Evolutionary conservation across 2,888 invertebrate genomes (phyloP).

Genomic region (Erynnis tages): DNA sequence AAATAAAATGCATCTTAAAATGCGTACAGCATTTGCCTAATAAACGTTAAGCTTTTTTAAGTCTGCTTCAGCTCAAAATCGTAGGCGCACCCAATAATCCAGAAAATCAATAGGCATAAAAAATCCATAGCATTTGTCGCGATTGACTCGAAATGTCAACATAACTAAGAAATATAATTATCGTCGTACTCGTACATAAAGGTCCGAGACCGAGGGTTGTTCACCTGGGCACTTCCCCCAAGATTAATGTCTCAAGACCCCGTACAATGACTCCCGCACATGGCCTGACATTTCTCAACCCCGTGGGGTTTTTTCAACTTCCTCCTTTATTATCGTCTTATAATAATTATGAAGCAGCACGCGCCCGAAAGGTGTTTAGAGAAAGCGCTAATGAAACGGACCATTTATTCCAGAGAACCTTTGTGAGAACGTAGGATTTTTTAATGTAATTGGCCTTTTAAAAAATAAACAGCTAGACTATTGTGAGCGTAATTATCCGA

Average conservation of each 20-base stretch:
- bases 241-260: constrained; percentile 70
- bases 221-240: constrained; percentile 70
- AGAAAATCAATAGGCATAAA: not conserved
- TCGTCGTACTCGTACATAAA: constrained; percentile 41
- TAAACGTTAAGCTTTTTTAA: too few species aligned
- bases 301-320: constrained; percentile 58
- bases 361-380: constrained; percentile 73
- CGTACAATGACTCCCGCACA: constrained; percentile 70
- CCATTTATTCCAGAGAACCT: constrained; percentile 44
- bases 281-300: constrained; percentile 61
- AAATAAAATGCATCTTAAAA: too few species aligned
- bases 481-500: not conserved
- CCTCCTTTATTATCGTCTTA: constrained; percentile 64
- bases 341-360: constrained; percentile 60
- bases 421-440: constrained; percentile 32
- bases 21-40: too few species aligned
- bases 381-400: constrained; percentile 70
- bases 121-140: not conserved
- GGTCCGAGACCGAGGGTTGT: constrained; percentile 52
- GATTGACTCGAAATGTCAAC: constrained; percentile 30
- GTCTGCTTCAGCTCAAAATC: too few species aligned
- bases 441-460: constrained; percentile 25
- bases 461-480: constrained; percentile 21
- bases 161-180: constrained; percentile 32
- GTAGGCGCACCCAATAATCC: too few species aligned